Evolutionary conservation across 2,797 vertebrate species (phyloP), one percentile per base, ranked within the genome.

Genomic region (Sebastes kiyomatsui): DNA sequence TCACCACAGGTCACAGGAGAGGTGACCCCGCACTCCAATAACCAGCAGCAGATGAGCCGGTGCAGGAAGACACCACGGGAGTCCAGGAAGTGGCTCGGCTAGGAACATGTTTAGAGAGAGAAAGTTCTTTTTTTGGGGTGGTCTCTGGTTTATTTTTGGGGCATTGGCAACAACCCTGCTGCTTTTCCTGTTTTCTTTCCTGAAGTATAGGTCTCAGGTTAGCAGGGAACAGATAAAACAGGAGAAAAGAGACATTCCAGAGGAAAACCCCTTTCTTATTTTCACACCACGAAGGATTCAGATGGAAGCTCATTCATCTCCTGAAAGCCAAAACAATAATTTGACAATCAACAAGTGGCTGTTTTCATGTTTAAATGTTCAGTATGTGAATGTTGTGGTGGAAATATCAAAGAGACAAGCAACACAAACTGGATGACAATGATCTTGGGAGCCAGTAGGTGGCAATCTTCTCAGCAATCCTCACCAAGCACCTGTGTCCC

Each of bases 101-200:
- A 76, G 79, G 79, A 90, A 70, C 70, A 78, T 79, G 81, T 86
- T 91, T 90, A 78, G 70, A 87, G 75, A 87, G 74, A 83, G 60
- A 75, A 55, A 66, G 76, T 89, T 90, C 77, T 81, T 90, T 80
- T 76, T 71, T 68, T 52, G 49, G 22, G 64, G 25, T 61, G 54
- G 55, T 80, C 59, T 74, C 64, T 68, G n/a, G 74, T 85, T 87
- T 94, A 75, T 90, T 88, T 86, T 78, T 28, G 76, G 68, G 85
- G 75, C 71, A 69, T 81, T 67, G 7, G 66, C 18, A 46, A 86
- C 56, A 82, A 79, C 77, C 81, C 83, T 69, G 75, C 84, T 91
- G 88, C 69, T 87, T 87, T 92, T 89, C 82, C 85, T 90, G 90
- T 88, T 91, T 90, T 92, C 79, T 82, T 92, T 91, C 75, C 88